Evolutionary conservation across 2,113 vertebrate species (phyloP), one percentile per base, ranked within the genome.

Genomic region (Dasyprocta punctata): DNA sequence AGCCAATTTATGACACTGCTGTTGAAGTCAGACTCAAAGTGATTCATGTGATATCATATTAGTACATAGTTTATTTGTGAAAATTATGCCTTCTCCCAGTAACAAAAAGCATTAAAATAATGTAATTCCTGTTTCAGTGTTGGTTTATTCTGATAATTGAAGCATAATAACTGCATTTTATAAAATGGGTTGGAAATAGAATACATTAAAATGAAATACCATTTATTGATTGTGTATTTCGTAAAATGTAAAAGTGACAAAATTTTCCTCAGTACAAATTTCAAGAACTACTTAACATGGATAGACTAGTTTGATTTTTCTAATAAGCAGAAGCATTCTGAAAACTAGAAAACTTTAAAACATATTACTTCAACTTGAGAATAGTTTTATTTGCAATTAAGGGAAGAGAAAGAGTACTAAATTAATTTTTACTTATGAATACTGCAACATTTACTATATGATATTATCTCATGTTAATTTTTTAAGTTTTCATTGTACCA

Each of bases 21-120:
- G n/a, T n/a, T n/a, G n/a, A n/a, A n/a, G n/a, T 63, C 33, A 96
- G 65, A 82, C 67, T 85, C 8, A 60, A 94, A 86, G n/a, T 54
- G 86, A 83, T 89, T 63, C 5, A 63, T n/a, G 2, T 58, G 71
- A n/a, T 83, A 63, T 87, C 7, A 63, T 30, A 47, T n/a, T 7
- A 77, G 7, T 75, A 65, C 36, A 67, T 33, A 36, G 36, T 47
- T 81, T 58, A 83, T 24, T 24, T 61, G 41, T 30, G 26, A 61
- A 1, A 2, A 44, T 61, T 86, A 16, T 77, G 26, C 12, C 12
- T 38, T 41, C 2, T 56, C 38, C 52, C 19, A 85, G 20, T 44
- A 24, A 9, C 38, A 41, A n/a, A 14, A 67, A 49, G 12, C 26
- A 47, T 9, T 61, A 19, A 86, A 65, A 14, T 33, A 78, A 86